phyloP scores from a whole-genome alignment of 2,888 invertebrate species.

The Syrista parreyssii region DNA sequence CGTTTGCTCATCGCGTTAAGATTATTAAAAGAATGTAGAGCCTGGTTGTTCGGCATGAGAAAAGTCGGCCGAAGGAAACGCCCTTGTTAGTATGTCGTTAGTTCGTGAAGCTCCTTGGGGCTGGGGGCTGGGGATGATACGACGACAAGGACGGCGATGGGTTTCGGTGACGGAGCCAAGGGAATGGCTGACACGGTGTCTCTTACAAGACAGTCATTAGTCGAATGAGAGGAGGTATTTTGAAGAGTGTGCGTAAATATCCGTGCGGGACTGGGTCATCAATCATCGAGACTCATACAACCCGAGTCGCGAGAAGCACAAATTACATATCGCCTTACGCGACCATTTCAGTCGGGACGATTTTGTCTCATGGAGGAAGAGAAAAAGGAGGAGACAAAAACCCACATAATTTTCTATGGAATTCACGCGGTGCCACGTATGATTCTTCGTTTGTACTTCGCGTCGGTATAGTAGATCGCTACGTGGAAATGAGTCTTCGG shows the following conservation, averaged over 20 bases:
- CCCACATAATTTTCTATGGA: background rate
- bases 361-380: background rate
- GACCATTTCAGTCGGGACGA: background rate
- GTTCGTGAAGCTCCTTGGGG: background rate
- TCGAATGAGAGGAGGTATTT: slow-evolving; percentile 51
- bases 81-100: slow-evolving; percentile 38
- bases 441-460: background rate
- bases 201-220: slow-evolving; percentile 59
- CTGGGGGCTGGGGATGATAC: slow-evolving; percentile 14
- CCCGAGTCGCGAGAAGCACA: slow-evolving; percentile 37
- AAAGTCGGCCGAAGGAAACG: slow-evolving; percentile 21
- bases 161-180: slow-evolving; percentile 10
- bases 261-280: slow-evolving; percentile 51
- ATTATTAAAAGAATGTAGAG: slow-evolving; percentile 4
- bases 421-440: background rate
- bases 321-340: slow-evolving; percentile 50
- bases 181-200: slow-evolving; percentile 50
- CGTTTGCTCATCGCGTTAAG: slow-evolving; percentile 1
- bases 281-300: slow-evolving; percentile 51
- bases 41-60: background rate
- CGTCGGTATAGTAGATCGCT: background rate
- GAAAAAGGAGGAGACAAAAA: background rate
- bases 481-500: background rate
- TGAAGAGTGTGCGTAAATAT: slow-evolving; percentile 52
- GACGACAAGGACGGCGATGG: background rate